These are phyloP conservation scores for Xestoiulus laeticollis DNA, from an alignment of 2,888 invertebrate genomes.

Conservation along the genomic window DNA sequence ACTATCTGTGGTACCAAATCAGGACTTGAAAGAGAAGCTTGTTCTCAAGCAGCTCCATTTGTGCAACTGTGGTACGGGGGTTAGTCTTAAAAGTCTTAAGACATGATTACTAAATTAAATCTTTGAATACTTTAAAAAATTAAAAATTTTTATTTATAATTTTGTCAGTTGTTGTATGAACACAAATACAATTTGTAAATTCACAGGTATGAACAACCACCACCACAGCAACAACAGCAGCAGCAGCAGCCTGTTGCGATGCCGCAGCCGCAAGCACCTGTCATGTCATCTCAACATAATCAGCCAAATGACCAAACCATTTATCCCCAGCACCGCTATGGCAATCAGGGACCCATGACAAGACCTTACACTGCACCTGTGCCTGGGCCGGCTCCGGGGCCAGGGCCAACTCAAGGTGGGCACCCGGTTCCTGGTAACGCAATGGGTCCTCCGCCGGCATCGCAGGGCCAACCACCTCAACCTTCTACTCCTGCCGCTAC, in stretches of 20 bases:
- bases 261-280: conserved; percentile 7
- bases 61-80: too few species aligned
- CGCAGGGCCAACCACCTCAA: conserved; percentile 57
- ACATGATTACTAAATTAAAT: too few species aligned
- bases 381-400: background rate
- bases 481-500: conserved; percentile 34
- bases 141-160: too few species aligned
- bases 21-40: too few species aligned
- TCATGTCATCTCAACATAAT: conserved; percentile 20
- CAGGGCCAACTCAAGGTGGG: conserved; percentile 13
- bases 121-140: too few species aligned
- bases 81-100: too few species aligned
- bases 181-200: conserved; percentile 34
- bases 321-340: conserved; percentile 65
- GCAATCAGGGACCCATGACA: conserved; percentile 51
- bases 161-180: too few species aligned
- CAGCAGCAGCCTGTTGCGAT: conserved; percentile 53
- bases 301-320: conserved; percentile 57
- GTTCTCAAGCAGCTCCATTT: too few species aligned
- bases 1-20: too few species aligned
- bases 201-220: conserved; percentile 55
- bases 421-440: conserved; percentile 57
- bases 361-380: conserved; percentile 48
- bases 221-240: background rate
- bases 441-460: conserved; percentile 57